phyloP scores from a whole-genome alignment of 1,140 invertebrate species.

The Drosophila sp. region DNA sequence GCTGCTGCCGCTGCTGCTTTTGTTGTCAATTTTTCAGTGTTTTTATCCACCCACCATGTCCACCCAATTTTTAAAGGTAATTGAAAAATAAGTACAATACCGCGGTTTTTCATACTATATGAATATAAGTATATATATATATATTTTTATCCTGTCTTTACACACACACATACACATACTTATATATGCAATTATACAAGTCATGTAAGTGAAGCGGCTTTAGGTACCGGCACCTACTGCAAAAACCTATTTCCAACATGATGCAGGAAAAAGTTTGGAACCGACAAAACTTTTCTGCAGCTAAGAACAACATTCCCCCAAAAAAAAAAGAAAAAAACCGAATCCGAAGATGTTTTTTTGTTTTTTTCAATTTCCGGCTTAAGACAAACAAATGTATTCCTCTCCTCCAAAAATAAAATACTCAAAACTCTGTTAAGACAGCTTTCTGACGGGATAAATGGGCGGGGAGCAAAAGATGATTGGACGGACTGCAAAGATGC shows the following conservation, averaged over 20 bases:
- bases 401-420: neutral
- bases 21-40: conserved; percentile 60
- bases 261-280: conserved; percentile 41
- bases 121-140: neutral
- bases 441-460: too few species aligned
- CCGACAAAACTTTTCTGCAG: conserved; percentile 55
- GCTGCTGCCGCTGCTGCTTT: conserved; percentile 31
- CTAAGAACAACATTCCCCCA: conserved; percentile 47
- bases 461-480: too few species aligned
- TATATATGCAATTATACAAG: conserved; percentile 7
- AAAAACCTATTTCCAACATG: conserved; percentile 1
- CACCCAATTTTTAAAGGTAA: conserved; percentile 70
- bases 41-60: neutral
- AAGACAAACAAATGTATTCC: conserved; percentile 78
- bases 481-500: too few species aligned
- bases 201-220: conserved; percentile 5
- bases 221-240: neutral
- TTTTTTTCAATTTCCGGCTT: conserved; percentile 81
- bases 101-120: conserved; percentile 64
- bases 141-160: neutral
- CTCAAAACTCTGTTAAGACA: neutral
- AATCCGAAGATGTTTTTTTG: conserved; percentile 17
- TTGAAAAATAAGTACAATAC: conserved; percentile 81
- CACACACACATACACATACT: conserved; percentile 48
- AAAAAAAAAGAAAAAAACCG: neutral